Conservation (phyloP, 2,113 vertebrate genomes). For the Elanoides forficatus region DNA sequence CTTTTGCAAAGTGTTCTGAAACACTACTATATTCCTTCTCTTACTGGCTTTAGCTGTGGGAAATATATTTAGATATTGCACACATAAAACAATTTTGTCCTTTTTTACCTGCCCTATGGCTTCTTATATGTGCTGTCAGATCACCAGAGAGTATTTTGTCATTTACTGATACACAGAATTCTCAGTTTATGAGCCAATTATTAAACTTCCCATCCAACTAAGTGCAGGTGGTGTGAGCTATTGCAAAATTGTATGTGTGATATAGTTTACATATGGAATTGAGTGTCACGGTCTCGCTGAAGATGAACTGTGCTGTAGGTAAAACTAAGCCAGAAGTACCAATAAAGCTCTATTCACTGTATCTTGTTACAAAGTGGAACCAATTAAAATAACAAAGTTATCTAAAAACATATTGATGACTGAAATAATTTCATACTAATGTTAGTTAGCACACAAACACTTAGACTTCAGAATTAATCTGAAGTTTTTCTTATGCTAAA, state of each 20-base stretch:
- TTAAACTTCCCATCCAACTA: not conserved
- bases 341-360: not conserved
- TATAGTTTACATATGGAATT: rapidly evolving
- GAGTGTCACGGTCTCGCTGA: not conserved
- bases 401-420: not conserved
- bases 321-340: not conserved
- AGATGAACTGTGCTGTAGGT: not conserved
- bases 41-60: not conserved
- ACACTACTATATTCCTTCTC: not conserved
- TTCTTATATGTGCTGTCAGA: not conserved
- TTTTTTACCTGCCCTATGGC: not conserved
- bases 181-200: not conserved
- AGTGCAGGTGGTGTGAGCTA: not conserved
- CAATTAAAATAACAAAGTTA: not conserved
- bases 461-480: not conserved
- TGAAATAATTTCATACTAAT: not conserved
- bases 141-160: not conserved
- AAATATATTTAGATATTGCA: not conserved
- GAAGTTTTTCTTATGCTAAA: not conserved
- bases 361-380: not conserved
- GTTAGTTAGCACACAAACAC: not conserved
- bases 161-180: not conserved
- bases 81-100: not conserved
- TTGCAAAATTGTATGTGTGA: rapidly evolving
- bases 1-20: not conserved